Base-by-base conservation (phyloP, 1,140 invertebrate genomes). In the Lutraria rhynchaena region DNA sequence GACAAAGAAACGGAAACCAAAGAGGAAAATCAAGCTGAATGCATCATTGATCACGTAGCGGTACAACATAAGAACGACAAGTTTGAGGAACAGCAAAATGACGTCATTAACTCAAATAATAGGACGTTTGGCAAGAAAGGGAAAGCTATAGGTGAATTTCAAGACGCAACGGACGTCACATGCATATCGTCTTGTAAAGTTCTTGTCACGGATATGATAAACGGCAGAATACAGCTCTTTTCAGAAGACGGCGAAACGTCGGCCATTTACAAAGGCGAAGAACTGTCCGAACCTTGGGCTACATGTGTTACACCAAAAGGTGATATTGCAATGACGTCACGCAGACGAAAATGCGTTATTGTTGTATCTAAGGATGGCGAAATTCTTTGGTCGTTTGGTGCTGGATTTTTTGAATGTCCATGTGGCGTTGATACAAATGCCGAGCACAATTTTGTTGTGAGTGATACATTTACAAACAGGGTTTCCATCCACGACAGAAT, bases 191-290 rank as follows among this genome's bases (percentile, higher is more conserved):
- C 80, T 31, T 61, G 69, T 17, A 35, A 71, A 19, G 22, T 87
- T 9, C 27, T 87, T 17, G 80, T 87, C 4, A 85, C 84, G 7
- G 86, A 87, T 73, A 77, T 85, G 55, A 58, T 85, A 53, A 84
- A 82, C 61, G 82, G 61, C 29, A 63, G 75, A 33, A 53, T 87
- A 22, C 84, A 87, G 53, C 29, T 80, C 15, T 85, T 70, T 51
- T 65, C 46, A n/a, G 24, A 29, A 17, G n/a, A 19, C 22, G 80
- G 80, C 17, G 49, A 65, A 11, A 60, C 76, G 22, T 37, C 35
- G 0, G 41, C n/a, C 29, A 49, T 81, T 15, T 86, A 75, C 51
- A 63, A 51, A 13, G 5, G 74, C 0, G 69, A 84, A 4, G 75
- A 87, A 5, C n/a, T 85, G 13, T n/a, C 58, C 13, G 73, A 85